Evolutionary conservation across 2,797 vertebrate species (phyloP).

Genomic region (Xenops minutus): DNA sequence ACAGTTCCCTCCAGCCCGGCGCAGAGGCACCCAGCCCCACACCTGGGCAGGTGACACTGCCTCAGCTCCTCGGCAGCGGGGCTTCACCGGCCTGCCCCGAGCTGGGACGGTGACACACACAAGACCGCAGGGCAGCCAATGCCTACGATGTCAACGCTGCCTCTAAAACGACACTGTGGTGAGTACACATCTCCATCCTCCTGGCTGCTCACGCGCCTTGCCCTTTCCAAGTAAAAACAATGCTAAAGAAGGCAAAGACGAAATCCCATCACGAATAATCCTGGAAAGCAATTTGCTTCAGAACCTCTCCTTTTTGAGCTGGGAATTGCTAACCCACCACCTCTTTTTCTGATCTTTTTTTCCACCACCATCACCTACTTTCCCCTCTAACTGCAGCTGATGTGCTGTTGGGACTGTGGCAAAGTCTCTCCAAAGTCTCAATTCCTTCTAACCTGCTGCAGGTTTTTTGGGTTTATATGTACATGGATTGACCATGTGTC

Average conservation of each 20-base stretch:
- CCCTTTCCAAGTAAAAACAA: not conserved
- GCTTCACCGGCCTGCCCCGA: not conserved
- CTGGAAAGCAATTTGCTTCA: not conserved
- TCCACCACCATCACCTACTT: not conserved
- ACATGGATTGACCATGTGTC: rapidly evolving
- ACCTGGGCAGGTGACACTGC: not conserved
- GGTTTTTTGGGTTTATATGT: not conserved
- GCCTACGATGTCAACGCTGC: rapidly evolving
- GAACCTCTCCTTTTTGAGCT: not conserved
- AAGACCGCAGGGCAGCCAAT: not conserved
- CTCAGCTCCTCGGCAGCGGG: not conserved
- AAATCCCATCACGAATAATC: not conserved
- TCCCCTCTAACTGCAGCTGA: not conserved
- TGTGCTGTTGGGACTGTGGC: not conserved
- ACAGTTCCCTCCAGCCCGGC: not conserved
- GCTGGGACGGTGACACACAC: not conserved
- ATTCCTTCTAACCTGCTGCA: not conserved
- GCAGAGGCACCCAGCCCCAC: not conserved
- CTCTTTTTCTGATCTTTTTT: not conserved
- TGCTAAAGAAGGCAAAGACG: not conserved
- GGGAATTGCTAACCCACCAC: not conserved
- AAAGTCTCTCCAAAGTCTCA: not conserved
- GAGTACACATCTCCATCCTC: rapidly evolving
- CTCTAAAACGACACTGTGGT: rapidly evolving
- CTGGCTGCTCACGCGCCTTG: rapidly evolving